These are phyloP conservation scores for Mycteria americana DNA, from an alignment of 2,797 vertebrate genomes.

Conservation along the genomic window DNA sequence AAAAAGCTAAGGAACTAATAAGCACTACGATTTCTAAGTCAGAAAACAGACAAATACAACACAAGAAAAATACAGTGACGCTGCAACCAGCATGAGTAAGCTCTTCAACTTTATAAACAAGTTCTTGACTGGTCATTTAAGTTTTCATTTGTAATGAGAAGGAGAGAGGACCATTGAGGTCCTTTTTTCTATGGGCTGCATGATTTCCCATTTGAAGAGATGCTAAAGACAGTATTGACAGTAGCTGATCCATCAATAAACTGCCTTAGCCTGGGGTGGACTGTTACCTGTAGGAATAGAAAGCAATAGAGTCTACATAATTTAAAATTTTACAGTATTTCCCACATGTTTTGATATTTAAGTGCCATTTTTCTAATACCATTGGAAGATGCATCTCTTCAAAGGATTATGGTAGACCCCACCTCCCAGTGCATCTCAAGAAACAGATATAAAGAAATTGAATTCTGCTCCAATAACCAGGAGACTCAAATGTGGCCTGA, in stretches of 20 bases:
- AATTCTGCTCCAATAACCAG: background rate
- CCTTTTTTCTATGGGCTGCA: background rate
- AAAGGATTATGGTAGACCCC: background rate
- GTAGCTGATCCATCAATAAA: background rate
- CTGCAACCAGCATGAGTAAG: background rate
- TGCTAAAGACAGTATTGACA: background rate
- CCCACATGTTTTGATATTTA: background rate
- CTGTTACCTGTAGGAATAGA: background rate
- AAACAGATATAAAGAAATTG: background rate
- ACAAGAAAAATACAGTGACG: background rate
- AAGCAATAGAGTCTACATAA: background rate
- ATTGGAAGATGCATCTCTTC: background rate
- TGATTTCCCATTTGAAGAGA: background rate
- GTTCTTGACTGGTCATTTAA: background rate
- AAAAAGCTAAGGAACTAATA: background rate
- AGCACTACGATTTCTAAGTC: background rate
- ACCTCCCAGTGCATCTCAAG: background rate
- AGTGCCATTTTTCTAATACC: background rate
- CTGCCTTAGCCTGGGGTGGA: background rate
- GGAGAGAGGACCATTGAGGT: background rate
- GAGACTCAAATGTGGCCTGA: background rate
- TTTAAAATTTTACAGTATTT: background rate
- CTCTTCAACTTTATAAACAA: background rate
- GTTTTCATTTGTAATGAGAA: background rate
- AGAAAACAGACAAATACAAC: background rate